Conservation (phyloP, 2,888 invertebrate genomes). For the Eurois occulta region DNA sequence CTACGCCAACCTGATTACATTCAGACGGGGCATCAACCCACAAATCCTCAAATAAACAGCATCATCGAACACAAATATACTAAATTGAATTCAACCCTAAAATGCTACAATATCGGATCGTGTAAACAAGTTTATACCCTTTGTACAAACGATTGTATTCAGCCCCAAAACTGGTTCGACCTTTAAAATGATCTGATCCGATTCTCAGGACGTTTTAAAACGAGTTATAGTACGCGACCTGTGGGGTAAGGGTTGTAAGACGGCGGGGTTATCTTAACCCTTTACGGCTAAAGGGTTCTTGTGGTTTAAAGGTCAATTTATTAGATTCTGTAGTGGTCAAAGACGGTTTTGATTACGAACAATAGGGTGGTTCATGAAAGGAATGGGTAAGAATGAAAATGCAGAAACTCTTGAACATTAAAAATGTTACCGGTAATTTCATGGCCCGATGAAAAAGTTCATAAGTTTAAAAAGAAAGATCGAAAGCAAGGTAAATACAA, state of each 20-base stretch:
- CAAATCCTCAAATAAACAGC: constrained; percentile 60
- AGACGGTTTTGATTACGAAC: constrained; percentile 5
- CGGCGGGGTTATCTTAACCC: constrained; percentile 28
- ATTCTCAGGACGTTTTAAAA: constrained; percentile 47
- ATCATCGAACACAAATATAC: constrained; percentile 54
- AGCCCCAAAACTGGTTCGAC: constrained; percentile 45
- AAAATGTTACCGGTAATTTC: background rate
- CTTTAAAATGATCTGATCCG: constrained; percentile 56
- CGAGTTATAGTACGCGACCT: constrained; percentile 51
- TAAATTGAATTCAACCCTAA: constrained; percentile 63
- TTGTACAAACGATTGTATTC: constrained; percentile 50
- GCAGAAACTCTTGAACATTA: background rate
- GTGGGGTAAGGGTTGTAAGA: constrained; percentile 28
- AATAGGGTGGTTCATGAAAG: background rate
- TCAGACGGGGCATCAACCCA: constrained; percentile 48
- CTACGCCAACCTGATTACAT: constrained; percentile 21
- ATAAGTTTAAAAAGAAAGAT: background rate
- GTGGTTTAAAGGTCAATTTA: constrained; percentile 23
- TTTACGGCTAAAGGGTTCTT: constrained; percentile 25
- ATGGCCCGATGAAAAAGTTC: background rate
- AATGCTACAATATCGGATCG: constrained; percentile 58
- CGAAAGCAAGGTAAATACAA: constrained; percentile 3
- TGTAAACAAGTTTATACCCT: constrained; percentile 61
- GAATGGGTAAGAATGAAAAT: background rate
- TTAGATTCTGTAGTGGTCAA: constrained; percentile 17